Conservation (phyloP, 2,797 vertebrate species). For the Fundulus diaphanus region DNA sequence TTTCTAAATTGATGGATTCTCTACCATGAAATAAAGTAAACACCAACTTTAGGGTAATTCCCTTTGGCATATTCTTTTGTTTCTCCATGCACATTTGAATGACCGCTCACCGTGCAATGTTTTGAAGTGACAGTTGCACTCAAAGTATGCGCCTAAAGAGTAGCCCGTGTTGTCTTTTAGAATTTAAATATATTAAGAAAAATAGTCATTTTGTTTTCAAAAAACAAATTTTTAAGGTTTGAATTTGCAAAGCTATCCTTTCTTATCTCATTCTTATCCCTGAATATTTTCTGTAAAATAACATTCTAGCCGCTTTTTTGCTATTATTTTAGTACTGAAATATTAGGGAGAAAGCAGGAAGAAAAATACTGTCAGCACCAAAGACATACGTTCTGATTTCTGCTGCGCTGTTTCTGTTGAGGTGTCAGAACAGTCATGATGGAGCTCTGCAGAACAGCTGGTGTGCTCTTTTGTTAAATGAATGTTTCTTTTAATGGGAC, state of each 20-base stretch:
- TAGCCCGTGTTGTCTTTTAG: not conserved
- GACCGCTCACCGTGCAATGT: not conserved
- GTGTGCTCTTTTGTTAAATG: constrained; percentile 19
- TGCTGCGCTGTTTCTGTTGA: constrained; percentile 7
- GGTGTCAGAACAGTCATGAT: constrained; percentile 23
- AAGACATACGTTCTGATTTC: constrained; percentile 14
- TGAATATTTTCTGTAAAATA: not conserved
- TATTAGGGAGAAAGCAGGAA: constrained; percentile 31
- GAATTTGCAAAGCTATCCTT: not conserved
- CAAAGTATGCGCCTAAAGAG: not conserved
- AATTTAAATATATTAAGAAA: not conserved
- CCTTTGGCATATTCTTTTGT: not conserved
- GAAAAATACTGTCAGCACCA: constrained; percentile 17
- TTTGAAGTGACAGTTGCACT: not conserved
- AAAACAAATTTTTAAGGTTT: not conserved
- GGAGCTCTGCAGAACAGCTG: constrained; percentile 14
- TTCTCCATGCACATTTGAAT: not conserved
- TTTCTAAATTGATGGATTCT: not conserved
- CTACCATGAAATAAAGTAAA: not conserved
- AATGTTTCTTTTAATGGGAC: constrained; percentile 21
- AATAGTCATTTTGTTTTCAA: not conserved
- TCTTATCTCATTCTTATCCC: not conserved
- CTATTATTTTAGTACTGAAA: constrained; percentile 32
- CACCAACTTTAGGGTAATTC: not conserved
- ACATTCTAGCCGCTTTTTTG: constrained; percentile 8